Evolutionary conservation across 2,888 invertebrate genomes (phyloP).

Genomic region (Lithophane leautieri): DNA sequence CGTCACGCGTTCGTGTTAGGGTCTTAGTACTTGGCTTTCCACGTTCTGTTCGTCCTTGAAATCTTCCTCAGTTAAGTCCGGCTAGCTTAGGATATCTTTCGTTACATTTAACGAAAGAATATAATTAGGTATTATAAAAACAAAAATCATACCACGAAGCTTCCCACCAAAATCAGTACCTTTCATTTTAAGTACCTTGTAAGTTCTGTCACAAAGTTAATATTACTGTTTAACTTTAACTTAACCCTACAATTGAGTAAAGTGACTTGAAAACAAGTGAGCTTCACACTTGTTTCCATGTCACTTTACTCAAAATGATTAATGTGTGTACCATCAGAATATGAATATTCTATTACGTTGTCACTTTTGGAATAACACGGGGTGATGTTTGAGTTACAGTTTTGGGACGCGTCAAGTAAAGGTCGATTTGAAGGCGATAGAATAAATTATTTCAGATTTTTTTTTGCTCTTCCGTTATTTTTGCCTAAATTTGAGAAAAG

Average conservation of each 20-base stretch:
- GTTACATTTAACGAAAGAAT: background rate
- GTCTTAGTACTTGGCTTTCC: too few species aligned
- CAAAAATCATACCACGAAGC: conserved; percentile 29
- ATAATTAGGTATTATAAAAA: background rate
- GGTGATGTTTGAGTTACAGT: conserved; percentile 28
- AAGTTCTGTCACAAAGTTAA: conserved; percentile 23
- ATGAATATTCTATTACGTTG: conserved; percentile 69
- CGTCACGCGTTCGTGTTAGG: background rate
- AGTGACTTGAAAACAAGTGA: too few species aligned
- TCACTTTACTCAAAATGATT: conserved; percentile 41
- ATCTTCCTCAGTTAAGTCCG: background rate
- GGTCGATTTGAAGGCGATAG: background rate
- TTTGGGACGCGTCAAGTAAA: conserved; percentile 6
- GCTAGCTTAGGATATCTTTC: background rate
- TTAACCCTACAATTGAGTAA: conserved; percentile 17
- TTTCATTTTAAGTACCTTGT: conserved; percentile 37
- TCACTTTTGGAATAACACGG: conserved; percentile 39
- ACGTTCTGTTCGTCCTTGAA: background rate
- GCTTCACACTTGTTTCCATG: conserved; percentile 18
- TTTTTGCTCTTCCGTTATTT: background rate
- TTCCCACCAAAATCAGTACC: background rate
- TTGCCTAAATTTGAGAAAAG: background rate
- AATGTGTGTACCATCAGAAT: conserved; percentile 49
- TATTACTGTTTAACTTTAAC: conserved; percentile 15
- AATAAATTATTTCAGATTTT: background rate